Evolutionary conservation across 2,888 invertebrate species (phyloP), one percentile per base, ranked within the genome.

Genomic region (Lasioglossum morio): DNA sequence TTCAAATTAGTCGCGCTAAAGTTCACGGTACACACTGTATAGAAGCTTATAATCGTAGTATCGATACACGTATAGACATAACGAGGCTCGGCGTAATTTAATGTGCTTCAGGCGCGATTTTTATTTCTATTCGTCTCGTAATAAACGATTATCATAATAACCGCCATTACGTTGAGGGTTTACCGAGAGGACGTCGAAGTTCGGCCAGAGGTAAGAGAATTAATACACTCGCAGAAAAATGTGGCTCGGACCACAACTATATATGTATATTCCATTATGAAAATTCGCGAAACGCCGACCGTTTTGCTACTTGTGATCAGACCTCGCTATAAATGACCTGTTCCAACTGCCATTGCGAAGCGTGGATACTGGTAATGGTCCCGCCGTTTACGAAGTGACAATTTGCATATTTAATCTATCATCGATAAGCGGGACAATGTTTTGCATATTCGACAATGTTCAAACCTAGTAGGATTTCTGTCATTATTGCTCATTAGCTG

Each of bases 81-180:
- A 89, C 86, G 77, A 84, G 72, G 66, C 23, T 34, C 46, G 77
- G 85, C 76, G 81, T 90, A 89, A 89, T 89, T 90, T 86, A 88
- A 89, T 86, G 88, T 79, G 85, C 88, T 87, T 43, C 85, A 57
- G 83, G 82, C 82, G 85, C 80, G 79, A 92, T 88, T 92, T 92
- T 92, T 92, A 91, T 92, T 92, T 91, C 91, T 88, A 92, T 92
- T 90, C 90, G 81, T 74, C 85, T 86, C 87, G 83, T 91, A 90
- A 91, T 90, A 91, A 92, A 90, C 92, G 91, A 92, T 93, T 92
- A 93, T 91, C 88, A 89, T 93, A 92, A 93, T 93, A 92, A 93
- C 91, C 87, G 90, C 92, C 90, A 93, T 93, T 91, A 92, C 85
- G 85, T 53, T 46, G 72, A 79, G 82, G 87, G 80, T 75, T 85